phyloP scores from a whole-genome alignment of 2,113 vertebrate species.

The Myiagra hebetior region DNA sequence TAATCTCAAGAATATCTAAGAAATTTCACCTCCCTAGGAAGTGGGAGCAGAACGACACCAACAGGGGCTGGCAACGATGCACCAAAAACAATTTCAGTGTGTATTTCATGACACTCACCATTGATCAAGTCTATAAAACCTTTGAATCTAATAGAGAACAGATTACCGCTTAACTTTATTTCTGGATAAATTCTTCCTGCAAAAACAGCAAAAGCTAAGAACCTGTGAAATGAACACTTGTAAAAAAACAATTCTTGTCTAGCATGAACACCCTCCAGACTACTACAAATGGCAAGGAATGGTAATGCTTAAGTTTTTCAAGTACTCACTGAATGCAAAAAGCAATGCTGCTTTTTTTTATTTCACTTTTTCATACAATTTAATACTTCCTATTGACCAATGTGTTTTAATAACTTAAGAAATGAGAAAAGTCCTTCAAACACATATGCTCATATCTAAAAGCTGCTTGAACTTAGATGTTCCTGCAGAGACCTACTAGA shows the following conservation, averaged over 20 bases:
- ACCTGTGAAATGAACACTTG: conserved; percentile 4
- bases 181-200: background rate
- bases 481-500: background rate
- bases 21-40: background rate
- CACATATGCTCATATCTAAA: background rate
- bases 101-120: background rate
- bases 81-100: background rate
- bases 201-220: background rate
- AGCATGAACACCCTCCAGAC: background rate
- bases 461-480: background rate
- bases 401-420: background rate
- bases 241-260: background rate
- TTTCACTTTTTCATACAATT: background rate
- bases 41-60: fast-evolving
- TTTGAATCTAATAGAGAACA: conserved; percentile 3
- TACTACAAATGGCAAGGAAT: background rate
- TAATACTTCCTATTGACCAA: background rate
- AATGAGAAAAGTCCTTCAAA: background rate
- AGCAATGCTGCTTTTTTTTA: background rate
- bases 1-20: background rate
- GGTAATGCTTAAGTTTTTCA: background rate
- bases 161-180: conserved; percentile 9
- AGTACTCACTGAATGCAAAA: background rate
- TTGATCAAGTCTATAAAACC: conserved; percentile 1
- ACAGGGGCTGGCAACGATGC: background rate